These are phyloP conservation scores for Dolichallabes microphthalmus DNA, from an alignment of 2,113 vertebrate species.

Conservation along the genomic window DNA sequence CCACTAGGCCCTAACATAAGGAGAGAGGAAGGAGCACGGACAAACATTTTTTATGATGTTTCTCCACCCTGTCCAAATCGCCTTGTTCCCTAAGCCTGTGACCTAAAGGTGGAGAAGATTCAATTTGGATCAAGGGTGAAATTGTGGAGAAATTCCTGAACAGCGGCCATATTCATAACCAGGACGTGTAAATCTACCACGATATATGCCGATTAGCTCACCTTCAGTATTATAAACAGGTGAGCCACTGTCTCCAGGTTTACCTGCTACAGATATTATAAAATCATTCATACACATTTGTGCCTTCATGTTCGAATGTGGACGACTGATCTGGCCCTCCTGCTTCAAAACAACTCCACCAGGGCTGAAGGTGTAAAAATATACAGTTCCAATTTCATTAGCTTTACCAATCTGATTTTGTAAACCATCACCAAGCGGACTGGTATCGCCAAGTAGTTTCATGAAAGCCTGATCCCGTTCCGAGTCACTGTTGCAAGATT, in stretches of 20 bases:
- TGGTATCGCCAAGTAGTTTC: not conserved
- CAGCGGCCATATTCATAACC: too few relatives aligned
- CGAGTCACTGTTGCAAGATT: not conserved
- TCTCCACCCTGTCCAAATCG: too few relatives aligned
- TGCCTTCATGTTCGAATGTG: not conserved
- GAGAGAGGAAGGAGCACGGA: too few relatives aligned
- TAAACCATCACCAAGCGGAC: slow-evolving; percentile 20
- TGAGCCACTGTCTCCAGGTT: slow-evolving; percentile 37
- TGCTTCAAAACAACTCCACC: not conserved
- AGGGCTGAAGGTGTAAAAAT: not conserved
- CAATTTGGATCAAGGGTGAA: too few relatives aligned
- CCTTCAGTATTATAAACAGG: not conserved
- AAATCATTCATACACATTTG: not conserved
- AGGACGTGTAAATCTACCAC: not conserved
- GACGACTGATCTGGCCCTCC: not conserved
- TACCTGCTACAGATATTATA: slow-evolving; percentile 13
- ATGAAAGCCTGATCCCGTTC: slow-evolving; percentile 22
- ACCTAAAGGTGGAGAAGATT: too few relatives aligned
- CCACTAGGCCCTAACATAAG: too few relatives aligned
- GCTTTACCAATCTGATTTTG: not conserved
- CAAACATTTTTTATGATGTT: too few relatives aligned
- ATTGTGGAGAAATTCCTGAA: too few relatives aligned
- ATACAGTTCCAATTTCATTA: not conserved
- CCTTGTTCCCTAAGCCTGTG: too few relatives aligned
- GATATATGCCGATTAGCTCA: not conserved